Evolutionary conservation across 2,113 vertebrate species (phyloP).

Genomic region (Saccopteryx bilineata): DNA sequence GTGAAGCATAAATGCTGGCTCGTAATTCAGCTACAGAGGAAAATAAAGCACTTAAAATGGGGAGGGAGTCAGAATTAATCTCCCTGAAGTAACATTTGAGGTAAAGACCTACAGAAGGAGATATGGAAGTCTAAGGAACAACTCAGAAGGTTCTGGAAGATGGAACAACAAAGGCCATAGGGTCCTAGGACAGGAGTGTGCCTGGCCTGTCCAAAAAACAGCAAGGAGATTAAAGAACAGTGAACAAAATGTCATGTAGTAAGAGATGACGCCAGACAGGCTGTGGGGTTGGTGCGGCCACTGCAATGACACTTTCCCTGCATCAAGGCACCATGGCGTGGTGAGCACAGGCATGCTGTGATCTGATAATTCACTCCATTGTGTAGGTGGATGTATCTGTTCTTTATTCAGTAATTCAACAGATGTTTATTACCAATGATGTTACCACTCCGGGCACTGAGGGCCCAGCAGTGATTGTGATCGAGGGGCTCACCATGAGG

Average conservation of each 20-base stretch:
- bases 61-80: background rate
- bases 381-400: background rate
- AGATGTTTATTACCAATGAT: background rate
- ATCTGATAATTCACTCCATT: background rate
- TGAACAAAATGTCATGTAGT: background rate
- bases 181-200: background rate
- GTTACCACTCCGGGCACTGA: background rate
- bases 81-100: background rate
- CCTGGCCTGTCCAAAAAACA: background rate
- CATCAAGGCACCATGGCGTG: accelerated
- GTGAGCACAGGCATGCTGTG: background rate
- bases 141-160: background rate
- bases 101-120: background rate
- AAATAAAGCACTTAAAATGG: slow-evolving; percentile 56
- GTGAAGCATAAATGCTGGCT: background rate
- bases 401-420: background rate
- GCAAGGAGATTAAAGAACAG: background rate
- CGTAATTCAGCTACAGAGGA: background rate
- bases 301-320: background rate
- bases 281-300: accelerated
- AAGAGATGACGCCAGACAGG: background rate
- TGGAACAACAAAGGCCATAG: background rate
- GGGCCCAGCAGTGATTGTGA: background rate
- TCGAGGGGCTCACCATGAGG: accelerated
- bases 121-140: background rate